Conservation (phyloP, 2,113 vertebrate species). For the Notothenia rossii region DNA sequence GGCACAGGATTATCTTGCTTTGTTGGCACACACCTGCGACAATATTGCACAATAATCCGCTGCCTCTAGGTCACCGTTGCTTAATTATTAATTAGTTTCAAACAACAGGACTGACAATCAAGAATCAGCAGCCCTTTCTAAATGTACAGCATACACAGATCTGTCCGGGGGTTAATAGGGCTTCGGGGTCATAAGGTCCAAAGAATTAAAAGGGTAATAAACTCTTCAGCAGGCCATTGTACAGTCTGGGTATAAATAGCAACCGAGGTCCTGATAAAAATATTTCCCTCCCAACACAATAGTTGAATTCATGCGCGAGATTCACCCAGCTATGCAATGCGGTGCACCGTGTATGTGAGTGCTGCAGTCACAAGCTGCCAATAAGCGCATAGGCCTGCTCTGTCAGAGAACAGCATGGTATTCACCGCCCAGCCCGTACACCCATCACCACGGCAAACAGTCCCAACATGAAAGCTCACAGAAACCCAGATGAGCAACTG, state of each 20-base stretch:
- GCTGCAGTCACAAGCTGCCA: constrained; percentile 83
- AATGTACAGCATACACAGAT: constrained; percentile 24
- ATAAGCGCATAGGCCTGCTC: constrained; percentile 77
- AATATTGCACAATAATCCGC: constrained; percentile 72
- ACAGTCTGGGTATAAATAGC: constrained; percentile 75
- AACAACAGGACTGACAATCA: constrained; percentile 34
- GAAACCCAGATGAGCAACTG: constrained; percentile 47
- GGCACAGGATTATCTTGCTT: constrained; percentile 69
- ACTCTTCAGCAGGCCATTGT: constrained; percentile 59
- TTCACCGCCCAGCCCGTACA: constrained; percentile 65
- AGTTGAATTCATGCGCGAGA: constrained; percentile 78
- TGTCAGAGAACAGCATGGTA: constrained; percentile 79
- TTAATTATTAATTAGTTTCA: constrained; percentile 67
- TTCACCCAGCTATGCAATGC: constrained; percentile 68
- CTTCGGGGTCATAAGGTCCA: constrained; percentile 57
- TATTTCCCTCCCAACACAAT: constrained; percentile 77
- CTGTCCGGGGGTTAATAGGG: constrained; percentile 28
- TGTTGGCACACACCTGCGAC: constrained; percentile 77
- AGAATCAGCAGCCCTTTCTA: constrained; percentile 12
- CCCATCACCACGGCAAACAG: constrained; percentile 46
- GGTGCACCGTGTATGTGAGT: constrained; percentile 59
- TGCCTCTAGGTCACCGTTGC: constrained; percentile 58
- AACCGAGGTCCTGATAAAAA: constrained; percentile 73
- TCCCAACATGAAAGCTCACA: constrained; percentile 37
- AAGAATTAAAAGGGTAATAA: constrained; percentile 66